phyloP scores from a whole-genome alignment of 30 jellyfish, hydroid and myxozoan genomes.

The Pelagia noctiluca region DNA sequence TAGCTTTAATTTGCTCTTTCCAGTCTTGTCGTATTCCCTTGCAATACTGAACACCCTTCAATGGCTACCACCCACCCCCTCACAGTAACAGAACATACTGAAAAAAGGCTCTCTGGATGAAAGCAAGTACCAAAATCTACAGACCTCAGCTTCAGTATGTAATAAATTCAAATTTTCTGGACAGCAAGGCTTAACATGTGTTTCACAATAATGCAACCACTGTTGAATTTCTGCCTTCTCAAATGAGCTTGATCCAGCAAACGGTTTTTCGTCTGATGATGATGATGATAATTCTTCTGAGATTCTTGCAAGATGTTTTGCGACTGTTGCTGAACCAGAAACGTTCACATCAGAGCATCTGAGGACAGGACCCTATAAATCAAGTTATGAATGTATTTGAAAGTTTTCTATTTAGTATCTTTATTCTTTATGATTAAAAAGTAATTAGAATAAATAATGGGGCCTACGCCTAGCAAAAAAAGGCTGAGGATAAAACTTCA shows the following conservation, averaged over 20 bases:
- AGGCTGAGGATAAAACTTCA: too few species aligned
- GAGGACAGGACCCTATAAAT: conserved; percentile 53
- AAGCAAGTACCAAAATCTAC: neutral
- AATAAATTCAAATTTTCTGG: conserved; percentile 14
- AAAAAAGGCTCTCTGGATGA: too few species aligned
- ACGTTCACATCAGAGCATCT: conserved; percentile 13
- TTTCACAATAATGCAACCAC: conserved; percentile 59
- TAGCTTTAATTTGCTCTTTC: too few species aligned
- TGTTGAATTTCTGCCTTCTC: conserved; percentile 49
- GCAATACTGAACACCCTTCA: too few species aligned
- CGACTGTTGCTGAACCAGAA: conserved; percentile 43
- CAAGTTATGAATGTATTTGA: too few species aligned
- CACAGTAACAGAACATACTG: too few species aligned
- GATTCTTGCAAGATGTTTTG: conserved; percentile 16
- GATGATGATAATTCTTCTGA: neutral
- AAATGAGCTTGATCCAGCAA: conserved; percentile 13
- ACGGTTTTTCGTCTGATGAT: neutral
- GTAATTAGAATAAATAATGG: too few species aligned
- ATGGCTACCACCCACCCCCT: too few species aligned
- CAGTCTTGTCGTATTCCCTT: too few species aligned
- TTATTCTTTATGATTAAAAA: too few species aligned
- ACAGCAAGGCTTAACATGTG: conserved; percentile 41
- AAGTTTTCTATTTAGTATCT: too few species aligned
- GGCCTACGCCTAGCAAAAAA: too few species aligned
- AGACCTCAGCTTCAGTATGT: conserved; percentile 49